phyloP scores from a whole-genome alignment of 2,797 vertebrate species.

The Myotis planiceps region DNA sequence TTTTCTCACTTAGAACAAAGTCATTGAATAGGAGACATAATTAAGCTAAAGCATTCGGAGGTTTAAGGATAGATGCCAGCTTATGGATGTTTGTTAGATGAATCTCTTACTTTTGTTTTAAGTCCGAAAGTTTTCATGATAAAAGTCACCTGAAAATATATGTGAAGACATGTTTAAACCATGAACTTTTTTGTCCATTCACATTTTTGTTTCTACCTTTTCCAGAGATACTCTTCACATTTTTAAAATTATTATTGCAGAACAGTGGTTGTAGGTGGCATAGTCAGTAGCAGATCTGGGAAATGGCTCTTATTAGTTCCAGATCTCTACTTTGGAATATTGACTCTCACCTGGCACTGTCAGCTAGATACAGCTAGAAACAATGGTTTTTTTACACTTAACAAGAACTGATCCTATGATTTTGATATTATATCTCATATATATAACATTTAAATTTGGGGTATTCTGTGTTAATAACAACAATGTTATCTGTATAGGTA shows the following conservation, averaged over 20 bases:
- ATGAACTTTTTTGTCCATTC: not conserved
- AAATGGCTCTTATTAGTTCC: not conserved
- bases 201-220: not conserved
- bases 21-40: slow-evolving; percentile 37
- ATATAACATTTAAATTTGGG: not conserved
- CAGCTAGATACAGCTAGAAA: not conserved
- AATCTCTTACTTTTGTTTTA: slow-evolving; percentile 38
- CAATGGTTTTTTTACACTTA: slow-evolving; percentile 13
- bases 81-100: not conserved
- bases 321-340: slow-evolving; percentile 32
- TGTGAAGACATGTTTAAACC: not conserved
- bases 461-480: not conserved
- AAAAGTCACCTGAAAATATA: not conserved
- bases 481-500: not conserved
- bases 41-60: slow-evolving; percentile 52
- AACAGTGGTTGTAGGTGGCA: not conserved
- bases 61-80: slow-evolving; percentile 26
- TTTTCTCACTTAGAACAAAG: slow-evolving; percentile 48
- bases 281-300: not conserved
- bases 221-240: not conserved
- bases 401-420: slow-evolving; percentile 59
- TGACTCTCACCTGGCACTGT: not conserved
- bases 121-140: not conserved
- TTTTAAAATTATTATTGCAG: slow-evolving; percentile 20
- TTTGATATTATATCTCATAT: not conserved